Evolutionary conservation across 2,113 vertebrate genomes (phyloP), one percentile per base, ranked within the genome.

Genomic region (Nycticryphes semicollaris): DNA sequence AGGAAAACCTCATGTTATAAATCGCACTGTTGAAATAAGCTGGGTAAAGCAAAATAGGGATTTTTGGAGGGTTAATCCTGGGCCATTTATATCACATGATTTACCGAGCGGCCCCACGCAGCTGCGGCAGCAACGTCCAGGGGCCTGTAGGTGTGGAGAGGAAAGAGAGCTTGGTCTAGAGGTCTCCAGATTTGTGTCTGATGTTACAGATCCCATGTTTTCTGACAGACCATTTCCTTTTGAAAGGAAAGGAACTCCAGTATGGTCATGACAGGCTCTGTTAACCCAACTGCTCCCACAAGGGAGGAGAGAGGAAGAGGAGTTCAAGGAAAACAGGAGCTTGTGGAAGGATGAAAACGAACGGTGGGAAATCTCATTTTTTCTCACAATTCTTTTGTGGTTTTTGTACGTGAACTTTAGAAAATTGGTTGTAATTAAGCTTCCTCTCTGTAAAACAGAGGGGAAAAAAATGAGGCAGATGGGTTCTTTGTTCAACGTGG

Each of bases 31-130:
- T 88, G n/a, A 68, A 91, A 87, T 64, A 31, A 72, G 6, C 3
- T 0, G 2, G 8, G 1, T 72, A 39, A 87, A 91, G 25, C 1
- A 74, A 77, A 76, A 54, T 8, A 47, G 5, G 4, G 51, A 11
- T 35, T 85, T 96, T 60, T 63, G 4, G 31, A 76, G 12, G 14
- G 11, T 47, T 79, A 59, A 41, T 51, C 39, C 3, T 1, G 21
- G 21, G 18, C 19, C 7, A 30, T 73, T 77, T 73, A 7, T 33
- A 27, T 30, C 31, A 12, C 0, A 0, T 69, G 23, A 69, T 85
- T 92, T 82, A 88, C 14, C 2, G 1, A 68, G 37, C 2, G 0
- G 3, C 22, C n/a, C 39, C 28, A 37, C 1, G 1, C 10, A 66
- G 39, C 50, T 51, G 13, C 4, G 0, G 64, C 14, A 64, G 10